Conservation (phyloP, 2,888 invertebrate species). For the Macaria notata region DNA sequence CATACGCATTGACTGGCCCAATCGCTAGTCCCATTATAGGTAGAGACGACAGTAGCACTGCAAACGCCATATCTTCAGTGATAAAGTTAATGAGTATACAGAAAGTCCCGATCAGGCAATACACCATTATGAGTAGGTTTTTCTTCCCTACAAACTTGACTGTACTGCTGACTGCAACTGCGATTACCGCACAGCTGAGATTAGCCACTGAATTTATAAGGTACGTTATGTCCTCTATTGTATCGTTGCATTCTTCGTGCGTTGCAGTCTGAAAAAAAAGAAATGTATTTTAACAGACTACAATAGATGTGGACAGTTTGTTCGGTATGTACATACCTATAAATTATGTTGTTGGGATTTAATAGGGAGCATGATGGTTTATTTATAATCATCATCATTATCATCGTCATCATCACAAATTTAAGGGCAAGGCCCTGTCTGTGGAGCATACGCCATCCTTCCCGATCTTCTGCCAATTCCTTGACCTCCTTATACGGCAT, state of each 20-base stretch:
- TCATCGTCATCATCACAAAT: too few species aligned
- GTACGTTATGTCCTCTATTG: slow-evolving; percentile 61
- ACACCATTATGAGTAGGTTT: slow-evolving; percentile 53
- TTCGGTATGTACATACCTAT: too few species aligned
- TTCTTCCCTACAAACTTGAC: slow-evolving; percentile 70
- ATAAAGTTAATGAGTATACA: slow-evolving; percentile 65
- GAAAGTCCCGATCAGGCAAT: slow-evolving; percentile 55
- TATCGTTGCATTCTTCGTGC: slow-evolving; percentile 54
- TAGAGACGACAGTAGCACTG: slow-evolving; percentile 60
- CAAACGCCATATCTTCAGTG: slow-evolving; percentile 60
- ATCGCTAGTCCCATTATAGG: slow-evolving; percentile 62
- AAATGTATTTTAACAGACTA: too few species aligned
- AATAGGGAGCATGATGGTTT: too few species aligned
- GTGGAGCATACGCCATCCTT: too few species aligned
- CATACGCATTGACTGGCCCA: slow-evolving; percentile 71
- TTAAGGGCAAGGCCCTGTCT: too few species aligned
- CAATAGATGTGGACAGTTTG: too few species aligned
- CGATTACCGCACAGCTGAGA: slow-evolving; percentile 55
- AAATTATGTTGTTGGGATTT: too few species aligned
- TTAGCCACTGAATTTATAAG: slow-evolving; percentile 61
- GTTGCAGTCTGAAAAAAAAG: slow-evolving; percentile 50
- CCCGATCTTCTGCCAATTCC: too few species aligned
- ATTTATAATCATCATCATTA: too few species aligned
- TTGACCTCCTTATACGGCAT: too few species aligned
- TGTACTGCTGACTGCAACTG: slow-evolving; percentile 54